Evolutionary conservation across 2,888 invertebrate species (phyloP), one percentile per base, ranked within the genome.

Genomic region (Piscicola geometra): DNA sequence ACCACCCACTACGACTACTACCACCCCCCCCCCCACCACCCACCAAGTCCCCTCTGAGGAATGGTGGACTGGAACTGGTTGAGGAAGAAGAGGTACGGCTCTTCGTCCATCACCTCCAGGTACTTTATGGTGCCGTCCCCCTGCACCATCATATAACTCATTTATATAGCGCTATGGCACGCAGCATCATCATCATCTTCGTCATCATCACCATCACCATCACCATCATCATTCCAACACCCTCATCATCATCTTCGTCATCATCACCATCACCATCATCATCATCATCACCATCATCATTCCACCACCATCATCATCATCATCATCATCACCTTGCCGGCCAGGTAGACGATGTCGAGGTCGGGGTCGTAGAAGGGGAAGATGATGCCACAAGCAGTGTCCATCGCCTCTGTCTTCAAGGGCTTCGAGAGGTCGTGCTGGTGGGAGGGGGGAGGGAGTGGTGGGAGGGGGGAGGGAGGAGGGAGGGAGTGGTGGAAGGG

Each of bases 1-100:
- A n/a, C n/a, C n/a, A n/a, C n/a, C n/a, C n/a, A n/a, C n/a, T n/a
- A n/a, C n/a, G n/a, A n/a, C n/a, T n/a, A n/a, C n/a, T n/a, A n/a
- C n/a, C n/a, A n/a, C n/a, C n/a, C n/a, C n/a, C n/a, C n/a, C n/a
- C n/a, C n/a, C n/a, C n/a, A n/a, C n/a, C 30, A 80, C 81, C 81
- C 76, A 85, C 85, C 84, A 9, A 87, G 78, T 84, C 96, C 96
- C 88, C 96, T 89, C 86, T 98, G 97, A 73, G 98, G 97, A 86
- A 94, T 93, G n/a, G 94, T 93, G 50, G 96, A 94, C 88, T 94
- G 93, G 89, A 93, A 97, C 82, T 94, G 95, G 88, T 93, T 96
- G 85, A 98, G 93, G 87, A 94, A 97, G 86, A 96, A 94, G 77
- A 95, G 93, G 86, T 93, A 95, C 0, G 95, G 95, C 1, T 93